These are phyloP conservation scores for Prochilodus magdalenae DNA, from an alignment of 2,113 vertebrate genomes.

Conservation along the genomic window DNA sequence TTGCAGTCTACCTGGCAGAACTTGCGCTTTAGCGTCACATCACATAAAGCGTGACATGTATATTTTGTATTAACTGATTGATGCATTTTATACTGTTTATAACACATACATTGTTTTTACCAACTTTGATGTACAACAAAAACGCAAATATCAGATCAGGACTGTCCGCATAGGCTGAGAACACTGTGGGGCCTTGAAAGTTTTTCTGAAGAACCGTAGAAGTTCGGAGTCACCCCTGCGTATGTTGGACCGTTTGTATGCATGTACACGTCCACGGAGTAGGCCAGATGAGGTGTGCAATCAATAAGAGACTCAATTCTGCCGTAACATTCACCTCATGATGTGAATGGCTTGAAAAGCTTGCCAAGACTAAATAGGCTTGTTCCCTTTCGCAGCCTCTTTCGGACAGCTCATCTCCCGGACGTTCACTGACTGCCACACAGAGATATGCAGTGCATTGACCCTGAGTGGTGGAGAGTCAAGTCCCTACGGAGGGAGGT, in stretches of 20 bases:
- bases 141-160: no score
- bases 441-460: constrained; percentile 52
- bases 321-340: constrained; percentile 10
- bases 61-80: no score
- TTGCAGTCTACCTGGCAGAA: no score
- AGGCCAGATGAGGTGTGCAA: constrained; percentile 7
- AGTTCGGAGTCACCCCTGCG: background rate
- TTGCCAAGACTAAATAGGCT: constrained; percentile 21
- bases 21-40: no score
- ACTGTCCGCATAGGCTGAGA: no score
- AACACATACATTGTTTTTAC: no score
- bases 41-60: no score
- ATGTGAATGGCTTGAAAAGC: background rate
- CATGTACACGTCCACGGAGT: constrained; percentile 26
- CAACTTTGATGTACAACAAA: no score
- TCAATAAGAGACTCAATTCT: constrained; percentile 28
- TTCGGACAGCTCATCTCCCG: constrained; percentile 16
- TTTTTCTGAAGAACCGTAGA: background rate
- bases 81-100: no score
- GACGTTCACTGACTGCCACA: background rate
- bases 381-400: background rate
- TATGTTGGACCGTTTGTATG: background rate
- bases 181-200: no score
- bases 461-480: constrained; percentile 47
- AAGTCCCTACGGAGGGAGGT: constrained; percentile 59